These are phyloP conservation scores for Hipparchia sbordonii DNA, from an alignment of 2,888 invertebrate species.

Conservation along the genomic window DNA sequence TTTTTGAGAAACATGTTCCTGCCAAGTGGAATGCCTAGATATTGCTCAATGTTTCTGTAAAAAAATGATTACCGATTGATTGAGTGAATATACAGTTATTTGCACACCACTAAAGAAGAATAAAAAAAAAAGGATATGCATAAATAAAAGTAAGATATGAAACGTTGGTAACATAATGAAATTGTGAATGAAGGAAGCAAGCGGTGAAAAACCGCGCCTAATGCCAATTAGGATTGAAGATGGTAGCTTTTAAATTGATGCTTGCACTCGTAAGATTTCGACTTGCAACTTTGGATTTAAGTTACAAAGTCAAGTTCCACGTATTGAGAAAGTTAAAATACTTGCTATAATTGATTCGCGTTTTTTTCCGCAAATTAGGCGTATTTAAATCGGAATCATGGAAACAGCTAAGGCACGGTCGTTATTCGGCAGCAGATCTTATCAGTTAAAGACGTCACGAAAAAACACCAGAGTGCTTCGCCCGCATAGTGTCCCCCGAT, in stretches of 20 bases:
- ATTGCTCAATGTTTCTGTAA: too few relatives aligned
- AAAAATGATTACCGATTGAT: too few relatives aligned
- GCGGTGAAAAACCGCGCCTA: too few relatives aligned
- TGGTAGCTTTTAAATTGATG: neutral
- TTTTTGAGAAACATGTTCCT: too few relatives aligned
- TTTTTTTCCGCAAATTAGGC: constrained; percentile 29
- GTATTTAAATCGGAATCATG: constrained; percentile 38
- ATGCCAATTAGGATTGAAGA: too few relatives aligned
- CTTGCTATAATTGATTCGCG: constrained; percentile 16
- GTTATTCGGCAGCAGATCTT: constrained; percentile 55
- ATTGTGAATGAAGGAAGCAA: too few relatives aligned
- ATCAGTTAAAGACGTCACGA: constrained; percentile 55
- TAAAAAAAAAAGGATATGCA: too few relatives aligned
- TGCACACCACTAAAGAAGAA: too few relatives aligned
- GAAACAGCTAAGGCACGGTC: constrained; percentile 42
- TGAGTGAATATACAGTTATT: too few relatives aligned
- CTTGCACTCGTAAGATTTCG: neutral
- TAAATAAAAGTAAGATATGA: too few relatives aligned
- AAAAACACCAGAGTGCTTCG: constrained; percentile 55
- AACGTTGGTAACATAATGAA: too few relatives aligned
- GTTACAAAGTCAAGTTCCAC: constrained; percentile 12
- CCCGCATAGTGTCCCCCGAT: constrained; percentile 71
- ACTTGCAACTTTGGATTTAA: constrained; percentile 1
- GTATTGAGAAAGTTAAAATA: constrained; percentile 17
- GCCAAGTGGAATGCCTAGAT: too few relatives aligned